These are phyloP conservation scores for Chrysina gloriosa DNA, from an alignment of 2,888 invertebrate genomes.

Conservation along the genomic window DNA sequence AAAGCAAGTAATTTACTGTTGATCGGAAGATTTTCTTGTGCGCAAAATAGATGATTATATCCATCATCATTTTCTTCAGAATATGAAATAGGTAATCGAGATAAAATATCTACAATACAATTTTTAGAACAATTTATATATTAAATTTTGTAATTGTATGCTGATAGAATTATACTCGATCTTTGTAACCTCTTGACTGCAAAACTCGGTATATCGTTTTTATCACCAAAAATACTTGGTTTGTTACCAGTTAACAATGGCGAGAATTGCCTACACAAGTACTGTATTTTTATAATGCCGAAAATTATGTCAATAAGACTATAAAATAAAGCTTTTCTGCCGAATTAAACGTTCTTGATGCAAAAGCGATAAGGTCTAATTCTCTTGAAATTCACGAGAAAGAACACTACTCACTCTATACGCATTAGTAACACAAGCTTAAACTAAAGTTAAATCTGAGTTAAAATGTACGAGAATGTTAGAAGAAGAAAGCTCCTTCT, in stretches of 20 bases:
- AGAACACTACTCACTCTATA: too few relatives aligned
- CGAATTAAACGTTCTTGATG: not conserved
- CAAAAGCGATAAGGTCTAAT: too few relatives aligned
- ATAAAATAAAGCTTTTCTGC: not conserved
- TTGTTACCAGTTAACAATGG: not conserved
- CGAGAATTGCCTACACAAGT: not conserved
- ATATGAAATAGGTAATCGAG: too few relatives aligned
- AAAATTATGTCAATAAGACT: not conserved
- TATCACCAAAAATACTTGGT: not conserved
- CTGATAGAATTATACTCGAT: not conserved
- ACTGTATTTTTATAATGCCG: not conserved
- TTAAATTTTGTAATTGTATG: not conserved
- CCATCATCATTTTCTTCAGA: too few relatives aligned
- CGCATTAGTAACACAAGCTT: too few relatives aligned
- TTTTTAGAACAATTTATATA: not conserved
- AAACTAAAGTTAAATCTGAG: too few relatives aligned
- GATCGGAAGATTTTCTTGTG: too few relatives aligned
- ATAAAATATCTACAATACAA: not conserved
- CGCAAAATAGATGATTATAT: too few relatives aligned
- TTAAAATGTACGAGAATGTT: too few relatives aligned
- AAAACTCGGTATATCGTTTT: not conserved
- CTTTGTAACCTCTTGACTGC: not conserved
- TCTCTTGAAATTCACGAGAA: too few relatives aligned
- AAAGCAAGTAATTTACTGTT: too few relatives aligned
- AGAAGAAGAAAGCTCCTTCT: too few relatives aligned